These are phyloP conservation scores for Mormyrops boulengeri DNA, from an alignment of 2,797 vertebrate species.

Conservation along the genomic window DNA sequence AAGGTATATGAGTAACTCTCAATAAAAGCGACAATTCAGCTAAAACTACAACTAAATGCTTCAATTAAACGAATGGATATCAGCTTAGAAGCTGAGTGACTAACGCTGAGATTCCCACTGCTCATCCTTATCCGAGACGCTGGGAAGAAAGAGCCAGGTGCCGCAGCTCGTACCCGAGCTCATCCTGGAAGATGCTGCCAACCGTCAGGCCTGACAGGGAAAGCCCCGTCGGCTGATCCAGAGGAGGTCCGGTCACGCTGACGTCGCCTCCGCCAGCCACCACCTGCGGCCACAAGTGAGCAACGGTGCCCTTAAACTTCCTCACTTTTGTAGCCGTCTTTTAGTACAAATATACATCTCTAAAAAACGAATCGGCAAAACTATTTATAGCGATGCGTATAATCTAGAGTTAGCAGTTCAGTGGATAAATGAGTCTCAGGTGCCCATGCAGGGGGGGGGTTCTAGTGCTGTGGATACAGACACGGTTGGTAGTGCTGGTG, in stretches of 20 bases:
- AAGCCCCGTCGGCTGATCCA: slow-evolving; percentile 59
- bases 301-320: not conserved
- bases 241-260: slow-evolving; percentile 77
- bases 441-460: not conserved
- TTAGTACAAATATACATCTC: not conserved
- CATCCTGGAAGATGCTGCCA: slow-evolving; percentile 87
- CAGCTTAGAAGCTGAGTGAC: not conserved
- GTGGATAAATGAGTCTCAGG: not conserved
- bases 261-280: slow-evolving; percentile 87
- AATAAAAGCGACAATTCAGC: not conserved
- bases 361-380: not conserved
- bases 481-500: not conserved
- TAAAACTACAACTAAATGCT: not conserved
- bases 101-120: not conserved
- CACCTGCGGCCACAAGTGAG: slow-evolving; percentile 19
- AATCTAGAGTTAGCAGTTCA: not conserved
- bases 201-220: slow-evolving; percentile 62
- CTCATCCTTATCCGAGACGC: not conserved
- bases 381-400: not conserved
- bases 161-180: slow-evolving; percentile 70
- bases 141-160: not conserved
- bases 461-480: not conserved
- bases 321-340: not conserved
- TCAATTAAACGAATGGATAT: not conserved
- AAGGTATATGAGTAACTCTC: not conserved